phyloP scores from a whole-genome alignment of 2,888 invertebrate genomes.

The Steromphala cineraria region DNA sequence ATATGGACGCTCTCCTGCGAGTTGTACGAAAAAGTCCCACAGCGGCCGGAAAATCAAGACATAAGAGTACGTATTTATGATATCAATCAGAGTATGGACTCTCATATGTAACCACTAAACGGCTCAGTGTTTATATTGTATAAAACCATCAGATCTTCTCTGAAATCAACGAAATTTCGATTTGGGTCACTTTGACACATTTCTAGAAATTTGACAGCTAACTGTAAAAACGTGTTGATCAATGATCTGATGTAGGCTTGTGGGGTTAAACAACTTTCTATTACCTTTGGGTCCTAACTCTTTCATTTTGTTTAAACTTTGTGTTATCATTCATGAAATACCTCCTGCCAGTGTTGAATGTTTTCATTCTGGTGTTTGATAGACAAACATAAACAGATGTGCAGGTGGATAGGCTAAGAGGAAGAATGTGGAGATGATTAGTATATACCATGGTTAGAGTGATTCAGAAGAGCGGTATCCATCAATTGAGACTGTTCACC shows the following conservation, averaged over 20 bases:
- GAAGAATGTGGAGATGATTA: too few species aligned
- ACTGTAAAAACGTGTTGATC: too few species aligned
- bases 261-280: too few species aligned
- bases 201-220: neutral
- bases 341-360: neutral
- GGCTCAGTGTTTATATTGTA: neutral
- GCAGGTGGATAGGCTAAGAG: too few species aligned
- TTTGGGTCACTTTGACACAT: neutral
- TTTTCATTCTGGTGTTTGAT: neutral
- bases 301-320: neutral
- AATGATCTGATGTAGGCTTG: too few species aligned
- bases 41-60: conserved; percentile 26
- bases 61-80: conserved; percentile 30
- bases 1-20: conserved; percentile 37
- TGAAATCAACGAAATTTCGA: too few species aligned
- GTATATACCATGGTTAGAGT: too few species aligned
- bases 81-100: neutral
- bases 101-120: neutral
- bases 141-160: too few species aligned
- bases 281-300: neutral
- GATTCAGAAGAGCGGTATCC: too few species aligned
- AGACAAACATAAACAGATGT: too few species aligned
- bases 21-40: conserved; percentile 44
- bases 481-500: too few species aligned
- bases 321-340: neutral